These are phyloP conservation scores for Adelphocoris suturalis DNA, from an alignment of 2,888 invertebrate genomes.

Conservation along the genomic window DNA sequence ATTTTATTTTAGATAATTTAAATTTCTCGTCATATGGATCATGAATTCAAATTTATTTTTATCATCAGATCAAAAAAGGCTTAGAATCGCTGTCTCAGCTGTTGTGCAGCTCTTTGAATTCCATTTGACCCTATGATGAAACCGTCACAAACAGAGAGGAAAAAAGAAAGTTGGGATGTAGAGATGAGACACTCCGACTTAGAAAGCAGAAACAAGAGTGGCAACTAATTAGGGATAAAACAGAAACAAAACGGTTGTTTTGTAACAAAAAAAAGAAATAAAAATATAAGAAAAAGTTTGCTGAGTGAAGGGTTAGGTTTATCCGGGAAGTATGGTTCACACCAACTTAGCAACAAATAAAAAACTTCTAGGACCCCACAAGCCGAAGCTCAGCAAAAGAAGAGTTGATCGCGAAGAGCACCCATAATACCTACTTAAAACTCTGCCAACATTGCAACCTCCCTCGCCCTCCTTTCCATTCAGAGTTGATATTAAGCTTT, in stretches of 20 bases:
- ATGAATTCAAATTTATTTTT: too few species aligned
- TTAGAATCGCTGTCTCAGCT: too few species aligned
- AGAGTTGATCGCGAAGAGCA: slow-evolving; percentile 68
- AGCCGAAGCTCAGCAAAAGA: slow-evolving; percentile 21
- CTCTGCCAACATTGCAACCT: slow-evolving; percentile 64
- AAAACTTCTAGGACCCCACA: slow-evolving; percentile 47
- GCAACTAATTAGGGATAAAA: slow-evolving; percentile 64
- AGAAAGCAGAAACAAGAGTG: slow-evolving; percentile 43
- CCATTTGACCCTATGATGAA: not conserved
- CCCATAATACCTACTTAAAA: slow-evolving; percentile 71
- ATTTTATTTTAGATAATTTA: too few species aligned
- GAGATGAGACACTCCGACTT: not conserved
- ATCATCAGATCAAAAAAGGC: too few species aligned
- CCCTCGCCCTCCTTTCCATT: slow-evolving; percentile 31
- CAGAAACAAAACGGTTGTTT: slow-evolving; percentile 37
- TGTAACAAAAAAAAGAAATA: slow-evolving; percentile 39
- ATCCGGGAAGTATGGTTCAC: slow-evolving; percentile 62
- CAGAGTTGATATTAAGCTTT: slow-evolving; percentile 64
- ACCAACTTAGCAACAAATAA: slow-evolving; percentile 71
- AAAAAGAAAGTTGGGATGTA: not conserved
- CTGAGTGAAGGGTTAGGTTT: slow-evolving; percentile 42
- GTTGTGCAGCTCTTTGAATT: not conserved
- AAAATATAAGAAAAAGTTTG: slow-evolving; percentile 33
- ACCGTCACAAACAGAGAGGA: not conserved
- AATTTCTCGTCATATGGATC: too few species aligned